phyloP scores from a whole-genome alignment of 2,797 vertebrate genomes.

The Alfaro cultratus region DNA sequence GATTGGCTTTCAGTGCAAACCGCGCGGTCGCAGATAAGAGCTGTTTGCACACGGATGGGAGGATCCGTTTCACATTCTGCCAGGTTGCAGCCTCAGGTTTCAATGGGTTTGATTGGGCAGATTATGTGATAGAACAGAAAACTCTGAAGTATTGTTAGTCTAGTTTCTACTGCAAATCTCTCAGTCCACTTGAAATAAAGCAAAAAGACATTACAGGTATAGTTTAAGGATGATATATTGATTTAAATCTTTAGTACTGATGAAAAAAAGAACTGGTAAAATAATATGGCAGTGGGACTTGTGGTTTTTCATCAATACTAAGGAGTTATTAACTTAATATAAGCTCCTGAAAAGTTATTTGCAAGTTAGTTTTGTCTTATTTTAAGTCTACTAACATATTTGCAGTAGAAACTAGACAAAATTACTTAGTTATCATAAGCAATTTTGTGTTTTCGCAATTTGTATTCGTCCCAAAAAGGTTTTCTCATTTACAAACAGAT shows the following conservation, averaged over 20 bases:
- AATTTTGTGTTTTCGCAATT: background rate
- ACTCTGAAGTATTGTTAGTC: background rate
- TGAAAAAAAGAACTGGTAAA: no score
- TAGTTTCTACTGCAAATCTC: background rate
- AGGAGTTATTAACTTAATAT: no score
- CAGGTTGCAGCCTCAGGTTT: background rate
- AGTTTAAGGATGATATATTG: background rate
- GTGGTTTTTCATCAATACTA: no score
- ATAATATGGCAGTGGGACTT: no score
- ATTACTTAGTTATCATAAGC: no score
- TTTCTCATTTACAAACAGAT: background rate
- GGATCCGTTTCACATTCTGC: slow-evolving; percentile 1
- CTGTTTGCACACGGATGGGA: slow-evolving; percentile 32
- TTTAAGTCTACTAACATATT: no score
- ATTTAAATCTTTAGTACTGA: no score
- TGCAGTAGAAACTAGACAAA: no score
- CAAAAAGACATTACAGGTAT: background rate
- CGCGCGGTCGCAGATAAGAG: slow-evolving; percentile 45
- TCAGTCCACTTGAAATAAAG: no score
- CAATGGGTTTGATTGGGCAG: background rate
- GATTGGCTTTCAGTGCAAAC: slow-evolving; percentile 46
- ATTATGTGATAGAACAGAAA: background rate
- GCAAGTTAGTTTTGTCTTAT: no score
- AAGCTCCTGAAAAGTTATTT: no score
- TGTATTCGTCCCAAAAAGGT: background rate